Evolutionary conservation across 2,888 invertebrate genomes (phyloP).

Genomic region (Geophilus truncorum): DNA sequence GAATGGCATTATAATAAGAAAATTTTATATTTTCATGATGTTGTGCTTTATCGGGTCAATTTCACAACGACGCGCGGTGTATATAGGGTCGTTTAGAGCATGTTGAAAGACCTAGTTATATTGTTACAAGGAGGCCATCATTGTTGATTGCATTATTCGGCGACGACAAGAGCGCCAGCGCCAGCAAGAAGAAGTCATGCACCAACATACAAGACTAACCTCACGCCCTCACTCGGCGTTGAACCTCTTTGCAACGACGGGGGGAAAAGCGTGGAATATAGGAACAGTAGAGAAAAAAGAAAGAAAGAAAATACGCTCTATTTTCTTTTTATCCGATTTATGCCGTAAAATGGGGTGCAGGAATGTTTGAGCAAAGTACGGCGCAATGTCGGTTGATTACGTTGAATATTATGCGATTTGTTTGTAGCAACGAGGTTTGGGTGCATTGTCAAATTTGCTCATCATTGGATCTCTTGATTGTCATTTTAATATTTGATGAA

Average conservation of each 20-base stretch:
- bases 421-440: slow-evolving; percentile 6
- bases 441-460: slow-evolving; percentile 33
- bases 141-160: slow-evolving; percentile 17
- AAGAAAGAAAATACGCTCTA: neutral
- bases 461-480: slow-evolving; percentile 23
- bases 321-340: neutral
- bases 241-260: neutral
- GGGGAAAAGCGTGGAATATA: neutral
- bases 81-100: neutral
- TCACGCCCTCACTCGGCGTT: neutral
- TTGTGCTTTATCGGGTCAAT: neutral
- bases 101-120: neutral
- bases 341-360: neutral
- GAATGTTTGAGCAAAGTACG: too few relatives aligned
- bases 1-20: neutral
- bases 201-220: neutral
- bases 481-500: slow-evolving; percentile 32
- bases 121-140: slow-evolving; percentile 12
- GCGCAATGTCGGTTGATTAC: neutral
- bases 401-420: neutral
- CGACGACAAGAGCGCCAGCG: slow-evolving; percentile 8
- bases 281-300: neutral
- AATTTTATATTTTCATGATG: slow-evolving; percentile 5
- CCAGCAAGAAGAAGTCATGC: neutral
- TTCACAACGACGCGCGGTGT: neutral